Evolutionary conservation across 1,140 invertebrate genomes (phyloP).

Genomic region (Nasonia giraulti): DNA sequence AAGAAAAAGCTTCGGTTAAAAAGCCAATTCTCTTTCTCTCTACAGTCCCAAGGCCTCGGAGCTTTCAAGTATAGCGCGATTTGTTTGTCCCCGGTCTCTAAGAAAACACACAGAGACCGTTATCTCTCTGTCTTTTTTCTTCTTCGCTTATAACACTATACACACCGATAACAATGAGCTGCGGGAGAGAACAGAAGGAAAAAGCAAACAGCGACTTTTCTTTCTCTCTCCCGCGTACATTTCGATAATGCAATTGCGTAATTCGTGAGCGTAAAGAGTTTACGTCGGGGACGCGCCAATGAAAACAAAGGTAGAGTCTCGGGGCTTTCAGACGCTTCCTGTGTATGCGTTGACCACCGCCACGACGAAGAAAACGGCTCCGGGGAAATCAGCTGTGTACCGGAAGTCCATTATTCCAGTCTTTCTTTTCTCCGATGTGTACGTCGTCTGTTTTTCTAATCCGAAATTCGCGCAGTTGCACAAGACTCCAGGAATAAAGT

Average conservation of each 20-base stretch:
- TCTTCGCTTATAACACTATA: not conserved
- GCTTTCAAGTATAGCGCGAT: not conserved
- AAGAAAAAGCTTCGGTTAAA: not conserved
- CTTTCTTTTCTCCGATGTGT: not conserved
- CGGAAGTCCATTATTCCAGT: conserved; percentile 46
- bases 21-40: not conserved
- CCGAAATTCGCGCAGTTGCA: conserved; percentile 22
- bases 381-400: conserved; percentile 31
- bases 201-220: conserved; percentile 19
- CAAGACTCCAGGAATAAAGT: conserved; percentile 33
- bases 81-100: not conserved
- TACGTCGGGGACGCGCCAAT: conserved; percentile 42
- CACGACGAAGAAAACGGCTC: not conserved
- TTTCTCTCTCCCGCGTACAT: not conserved
- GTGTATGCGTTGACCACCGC: conserved; percentile 6
- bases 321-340: conserved; percentile 37
- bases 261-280: conserved; percentile 45
- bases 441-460: not conserved
- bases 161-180: not conserved
- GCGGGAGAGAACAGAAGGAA: conserved; percentile 4
- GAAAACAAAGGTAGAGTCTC: conserved; percentile 47
- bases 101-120: not conserved
- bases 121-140: not conserved
- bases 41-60: not conserved
- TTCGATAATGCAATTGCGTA: conserved; percentile 42